These are phyloP conservation scores for Ganaspis brasiliensis DNA, from an alignment of 2,888 invertebrate genomes.

Conservation along the genomic window DNA sequence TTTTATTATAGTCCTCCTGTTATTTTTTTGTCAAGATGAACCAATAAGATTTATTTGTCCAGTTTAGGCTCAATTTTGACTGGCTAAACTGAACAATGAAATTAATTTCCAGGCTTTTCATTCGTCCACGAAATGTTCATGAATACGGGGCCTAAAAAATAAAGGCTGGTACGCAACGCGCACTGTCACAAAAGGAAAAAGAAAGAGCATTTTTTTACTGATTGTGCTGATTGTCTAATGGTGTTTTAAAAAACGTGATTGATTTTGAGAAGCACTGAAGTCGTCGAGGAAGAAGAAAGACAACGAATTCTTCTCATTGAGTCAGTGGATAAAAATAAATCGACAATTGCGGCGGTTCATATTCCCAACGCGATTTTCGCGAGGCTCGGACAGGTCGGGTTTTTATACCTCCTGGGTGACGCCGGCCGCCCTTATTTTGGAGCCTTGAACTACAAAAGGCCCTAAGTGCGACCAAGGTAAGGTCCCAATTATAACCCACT, in stretches of 20 bases:
- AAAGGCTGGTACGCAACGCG: background rate
- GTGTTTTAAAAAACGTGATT: slow-evolving; percentile 18
- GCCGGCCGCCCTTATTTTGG: slow-evolving; percentile 58
- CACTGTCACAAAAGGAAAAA: background rate
- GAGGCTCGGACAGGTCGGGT: background rate
- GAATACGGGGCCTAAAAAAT: background rate
- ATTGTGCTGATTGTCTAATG: too few species aligned
- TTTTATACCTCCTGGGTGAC: slow-evolving; percentile 49
- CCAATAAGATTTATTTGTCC: too few species aligned
- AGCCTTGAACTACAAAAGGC: slow-evolving; percentile 51
- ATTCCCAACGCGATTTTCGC: slow-evolving; percentile 4
- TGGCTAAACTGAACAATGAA: too few species aligned
- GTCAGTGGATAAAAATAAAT: slow-evolving; percentile 3
- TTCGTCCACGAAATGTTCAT: too few species aligned
- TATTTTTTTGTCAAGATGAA: too few species aligned
- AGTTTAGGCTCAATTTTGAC: too few species aligned
- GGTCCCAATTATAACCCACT: slow-evolving; percentile 39
- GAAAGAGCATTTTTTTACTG: too few species aligned
- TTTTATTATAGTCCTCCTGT: too few species aligned
- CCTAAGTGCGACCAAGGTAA: slow-evolving; percentile 53
- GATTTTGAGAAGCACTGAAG: background rate
- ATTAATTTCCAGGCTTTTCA: too few species aligned
- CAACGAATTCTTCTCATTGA: background rate
- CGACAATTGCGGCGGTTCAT: background rate
- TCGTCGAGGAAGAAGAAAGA: background rate